Evolutionary conservation across 2,888 invertebrate genomes (phyloP).

Genomic region (Sipha maydis): DNA sequence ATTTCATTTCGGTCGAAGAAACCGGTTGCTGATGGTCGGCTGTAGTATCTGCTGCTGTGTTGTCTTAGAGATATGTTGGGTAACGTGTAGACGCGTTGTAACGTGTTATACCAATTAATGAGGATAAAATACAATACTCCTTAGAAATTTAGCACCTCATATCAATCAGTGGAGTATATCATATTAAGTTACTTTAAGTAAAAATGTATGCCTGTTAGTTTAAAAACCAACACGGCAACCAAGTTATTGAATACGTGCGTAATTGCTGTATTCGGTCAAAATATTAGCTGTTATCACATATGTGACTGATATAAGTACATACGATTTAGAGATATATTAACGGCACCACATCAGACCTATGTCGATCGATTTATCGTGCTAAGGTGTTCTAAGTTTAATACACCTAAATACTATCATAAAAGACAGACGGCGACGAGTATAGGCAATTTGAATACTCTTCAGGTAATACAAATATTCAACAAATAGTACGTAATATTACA

Average conservation of each 20-base stretch:
- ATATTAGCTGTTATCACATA: too few relatives aligned
- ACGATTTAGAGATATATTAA: too few relatives aligned
- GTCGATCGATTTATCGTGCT: too few relatives aligned
- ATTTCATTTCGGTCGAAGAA: neutral
- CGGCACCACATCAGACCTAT: too few relatives aligned
- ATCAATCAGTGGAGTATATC: neutral
- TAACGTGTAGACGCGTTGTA: constrained; percentile 10
- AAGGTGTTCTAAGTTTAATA: too few relatives aligned
- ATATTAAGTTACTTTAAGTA: neutral
- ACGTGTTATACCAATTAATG: constrained; percentile 11
- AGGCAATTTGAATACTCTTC: constrained; percentile 46
- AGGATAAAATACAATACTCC: neutral
- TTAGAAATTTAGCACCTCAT: neutral
- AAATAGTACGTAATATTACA: too few relatives aligned
- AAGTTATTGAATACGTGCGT: too few relatives aligned
- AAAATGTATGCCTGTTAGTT: neutral
- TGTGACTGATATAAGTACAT: too few relatives aligned
- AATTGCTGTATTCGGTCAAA: too few relatives aligned
- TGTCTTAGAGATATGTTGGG: constrained; percentile 18
- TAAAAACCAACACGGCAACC: neutral
- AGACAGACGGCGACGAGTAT: constrained; percentile 34
- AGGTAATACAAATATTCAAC: neutral
- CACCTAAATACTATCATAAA: neutral
- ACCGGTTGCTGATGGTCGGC: constrained; percentile 17
- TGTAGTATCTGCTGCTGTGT: neutral